Evolutionary conservation across 2,888 invertebrate genomes (phyloP), one percentile per base, ranked within the genome.

Genomic region (Nomada ferruginata): DNA sequence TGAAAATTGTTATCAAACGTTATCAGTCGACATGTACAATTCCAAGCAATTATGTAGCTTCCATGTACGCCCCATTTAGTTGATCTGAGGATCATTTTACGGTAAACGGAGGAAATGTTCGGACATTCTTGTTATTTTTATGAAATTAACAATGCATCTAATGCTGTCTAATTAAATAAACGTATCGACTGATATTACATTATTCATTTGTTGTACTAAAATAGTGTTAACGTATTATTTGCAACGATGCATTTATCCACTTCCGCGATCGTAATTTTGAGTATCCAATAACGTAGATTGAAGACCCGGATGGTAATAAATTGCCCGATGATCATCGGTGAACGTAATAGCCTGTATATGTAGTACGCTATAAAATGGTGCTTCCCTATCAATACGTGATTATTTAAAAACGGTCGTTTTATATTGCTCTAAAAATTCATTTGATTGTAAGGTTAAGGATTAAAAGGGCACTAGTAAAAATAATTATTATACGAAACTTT

Each of bases 251-350:
- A 20, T 65, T 15, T 52, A 53, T 15, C 20, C 44, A 65, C n/a
- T 20, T 36, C 29, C 26, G 29, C 29, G 65, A 36, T 0, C 20
- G 52, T 53, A 66, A 66, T 66, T 66, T 52, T 53, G n/a, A 53
- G 52, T 66, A 20, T 36, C 52, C n/a, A 52, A n/a, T 66, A 53
- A 66, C 52, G 26, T 66, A 44, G 23, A 44, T 23, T 15, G 44
- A 23, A 63, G 63, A 3, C 20, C n/a, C 15, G 65, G 20, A 29
- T 52, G 20, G 29, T 65, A 52, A 26, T 50, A 65, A 50, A 52
- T 65, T 29, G 18, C 29, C 52, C 13, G 36, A 60, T 26, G 26
- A 65, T 65, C 23, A 52, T 52, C 29, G 50, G 47, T 18, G 26
- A 15, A 10, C 26, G n/a, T 65, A n/a, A 65, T 65, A 65, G 52